These are phyloP conservation scores for Volucella inanis DNA, from an alignment of 2,888 invertebrate genomes.

Conservation along the genomic window DNA sequence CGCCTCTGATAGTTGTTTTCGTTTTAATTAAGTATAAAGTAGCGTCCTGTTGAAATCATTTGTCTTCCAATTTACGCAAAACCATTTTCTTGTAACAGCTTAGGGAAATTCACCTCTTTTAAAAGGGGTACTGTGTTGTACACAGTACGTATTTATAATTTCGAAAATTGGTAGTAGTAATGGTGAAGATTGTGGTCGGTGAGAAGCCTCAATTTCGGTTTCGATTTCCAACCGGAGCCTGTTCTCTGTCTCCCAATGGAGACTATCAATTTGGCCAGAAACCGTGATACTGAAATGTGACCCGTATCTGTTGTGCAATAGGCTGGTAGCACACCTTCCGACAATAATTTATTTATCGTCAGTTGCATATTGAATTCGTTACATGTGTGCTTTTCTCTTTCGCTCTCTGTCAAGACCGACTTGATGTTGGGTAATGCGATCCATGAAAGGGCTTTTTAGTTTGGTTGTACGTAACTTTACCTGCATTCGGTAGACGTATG, in stretches of 20 bases:
- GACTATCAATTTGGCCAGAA: conserved; percentile 17
- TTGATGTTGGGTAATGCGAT: conserved; percentile 34
- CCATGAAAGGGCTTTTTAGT: conserved; percentile 40
- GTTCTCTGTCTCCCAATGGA: conserved; percentile 31
- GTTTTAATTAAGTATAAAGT: conserved; percentile 40
- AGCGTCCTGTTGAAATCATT: conserved; percentile 6
- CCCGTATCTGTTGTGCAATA: conserved; percentile 32
- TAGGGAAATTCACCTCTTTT: conserved; percentile 18
- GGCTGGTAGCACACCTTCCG: conserved; percentile 62
- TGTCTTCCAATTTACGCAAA: conserved; percentile 44
- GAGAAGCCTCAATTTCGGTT: neutral
- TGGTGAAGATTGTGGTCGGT: neutral
- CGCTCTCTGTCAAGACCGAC: conserved; percentile 13
- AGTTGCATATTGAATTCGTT: conserved; percentile 63
- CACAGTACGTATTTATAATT: conserved; percentile 43
- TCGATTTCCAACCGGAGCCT: conserved; percentile 3
- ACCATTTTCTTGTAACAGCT: conserved; percentile 27
- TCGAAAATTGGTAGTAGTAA: neutral
- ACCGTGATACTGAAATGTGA: conserved; percentile 15
- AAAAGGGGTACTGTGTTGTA: conserved; percentile 15
- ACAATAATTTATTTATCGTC: conserved; percentile 64
- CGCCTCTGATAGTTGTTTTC: conserved; percentile 24
- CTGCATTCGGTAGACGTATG: conserved; percentile 26
- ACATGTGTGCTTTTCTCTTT: conserved; percentile 20
- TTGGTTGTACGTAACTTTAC: conserved; percentile 33